These are phyloP conservation scores for Cheilosia soror DNA, from an alignment of 2,888 invertebrate species.

Conservation along the genomic window DNA sequence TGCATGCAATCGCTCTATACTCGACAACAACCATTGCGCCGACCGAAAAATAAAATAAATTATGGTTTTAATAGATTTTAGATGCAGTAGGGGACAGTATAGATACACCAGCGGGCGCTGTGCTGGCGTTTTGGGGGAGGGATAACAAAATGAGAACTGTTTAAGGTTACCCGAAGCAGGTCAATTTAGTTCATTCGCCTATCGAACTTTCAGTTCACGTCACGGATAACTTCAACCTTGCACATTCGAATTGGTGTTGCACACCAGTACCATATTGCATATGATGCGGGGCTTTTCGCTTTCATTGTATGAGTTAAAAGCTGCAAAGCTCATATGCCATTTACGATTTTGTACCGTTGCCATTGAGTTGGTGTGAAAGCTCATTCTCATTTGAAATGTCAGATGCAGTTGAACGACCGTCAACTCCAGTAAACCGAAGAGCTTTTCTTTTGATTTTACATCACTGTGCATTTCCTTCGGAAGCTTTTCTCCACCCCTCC, in stretches of 20 bases:
- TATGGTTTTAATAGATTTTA: conserved; percentile 31
- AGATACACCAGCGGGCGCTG: background rate
- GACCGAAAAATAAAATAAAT: conserved; percentile 49
- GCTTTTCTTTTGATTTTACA: conserved; percentile 50
- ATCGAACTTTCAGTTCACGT: conserved; percentile 76
- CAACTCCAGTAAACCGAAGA: conserved; percentile 59
- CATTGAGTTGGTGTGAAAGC: conserved; percentile 36
- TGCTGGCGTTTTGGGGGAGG: background rate
- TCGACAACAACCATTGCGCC: conserved; percentile 45
- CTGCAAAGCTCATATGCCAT: conserved; percentile 13
- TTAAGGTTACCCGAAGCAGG: conserved; percentile 83
- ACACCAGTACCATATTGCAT: conserved; percentile 29
- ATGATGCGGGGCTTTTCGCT: background rate
- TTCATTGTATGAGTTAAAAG: conserved; percentile 37
- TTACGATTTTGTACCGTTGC: conserved; percentile 52
- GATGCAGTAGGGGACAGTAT: background rate
- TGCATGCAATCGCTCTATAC: conserved; percentile 19
- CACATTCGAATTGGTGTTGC: conserved; percentile 76
- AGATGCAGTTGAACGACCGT: conserved; percentile 74
- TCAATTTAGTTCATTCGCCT: conserved; percentile 83
- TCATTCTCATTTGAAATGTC: conserved; percentile 52
- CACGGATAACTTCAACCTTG: conserved; percentile 78
- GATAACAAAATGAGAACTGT: conserved; percentile 60
- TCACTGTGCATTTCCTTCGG: conserved; percentile 62
- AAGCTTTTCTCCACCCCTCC: conserved; percentile 37